These are phyloP conservation scores for Apus apus DNA, from an alignment of 2,113 vertebrate species.

Conservation along the genomic window DNA sequence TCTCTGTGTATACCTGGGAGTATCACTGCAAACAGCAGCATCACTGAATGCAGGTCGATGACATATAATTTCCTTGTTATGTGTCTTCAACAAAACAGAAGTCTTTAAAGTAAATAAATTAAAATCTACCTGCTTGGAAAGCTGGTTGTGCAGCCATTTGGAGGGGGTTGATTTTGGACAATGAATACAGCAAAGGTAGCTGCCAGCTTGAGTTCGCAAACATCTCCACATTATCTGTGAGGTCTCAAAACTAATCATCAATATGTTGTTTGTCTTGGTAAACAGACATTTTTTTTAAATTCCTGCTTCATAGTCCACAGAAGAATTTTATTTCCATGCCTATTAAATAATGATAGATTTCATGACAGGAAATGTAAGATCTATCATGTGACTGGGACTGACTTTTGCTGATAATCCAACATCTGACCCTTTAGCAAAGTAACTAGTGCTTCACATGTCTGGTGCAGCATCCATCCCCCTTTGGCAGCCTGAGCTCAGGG, in stretches of 20 bases:
- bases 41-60: neutral
- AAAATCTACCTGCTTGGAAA: neutral
- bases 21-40: neutral
- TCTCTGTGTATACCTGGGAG: neutral
- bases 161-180: neutral
- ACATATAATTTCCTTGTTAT: neutral
- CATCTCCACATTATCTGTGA: neutral
- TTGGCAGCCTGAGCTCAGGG: neutral
- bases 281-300: slow-evolving; percentile 46
- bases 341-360: slow-evolving; percentile 72
- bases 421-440: slow-evolving; percentile 5
- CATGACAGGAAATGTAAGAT: slow-evolving; percentile 64
- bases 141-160: neutral
- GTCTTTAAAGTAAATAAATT: neutral
- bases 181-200: neutral
- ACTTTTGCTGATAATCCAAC: slow-evolving; percentile 55
- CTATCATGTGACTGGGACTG: slow-evolving; percentile 21
- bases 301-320: slow-evolving; percentile 24
- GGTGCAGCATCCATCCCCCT: neutral
- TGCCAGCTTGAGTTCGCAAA: neutral
- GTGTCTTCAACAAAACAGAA: neutral
- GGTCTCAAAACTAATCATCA: slow-evolving; percentile 32
- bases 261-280: slow-evolving; percentile 29
- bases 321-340: slow-evolving; percentile 58
- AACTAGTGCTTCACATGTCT: neutral